Evolutionary conservation across 2,888 invertebrate species (phyloP).

Genomic region (Melanchra persicariae): DNA sequence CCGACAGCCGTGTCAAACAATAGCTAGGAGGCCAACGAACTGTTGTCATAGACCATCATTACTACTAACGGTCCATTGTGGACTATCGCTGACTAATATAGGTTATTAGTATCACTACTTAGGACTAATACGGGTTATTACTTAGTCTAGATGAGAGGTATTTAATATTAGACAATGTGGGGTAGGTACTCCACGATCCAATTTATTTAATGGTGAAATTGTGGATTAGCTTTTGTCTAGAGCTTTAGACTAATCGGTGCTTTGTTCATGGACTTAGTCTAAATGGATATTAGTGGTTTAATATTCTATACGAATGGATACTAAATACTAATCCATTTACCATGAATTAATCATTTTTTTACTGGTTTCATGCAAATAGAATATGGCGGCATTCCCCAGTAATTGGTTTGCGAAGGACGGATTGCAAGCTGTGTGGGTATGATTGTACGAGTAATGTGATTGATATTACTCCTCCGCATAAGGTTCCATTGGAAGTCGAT

Average conservation of each 20-base stretch:
- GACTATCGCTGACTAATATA: background rate
- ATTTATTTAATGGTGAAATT: conserved; percentile 32
- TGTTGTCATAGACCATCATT: background rate
- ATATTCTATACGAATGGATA: conserved; percentile 2
- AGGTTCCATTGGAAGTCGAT: conserved; percentile 7
- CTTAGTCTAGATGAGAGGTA: background rate
- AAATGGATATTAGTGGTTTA: conserved; percentile 13
- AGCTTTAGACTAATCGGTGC: background rate
- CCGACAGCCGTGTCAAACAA: conserved; percentile 5
- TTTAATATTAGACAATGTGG: background rate
- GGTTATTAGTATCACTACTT: background rate
- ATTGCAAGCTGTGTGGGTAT: conserved; percentile 24
- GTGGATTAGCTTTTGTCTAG: background rate
- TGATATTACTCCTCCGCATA: conserved; percentile 11
- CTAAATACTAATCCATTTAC: background rate
- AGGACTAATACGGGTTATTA: conserved; percentile 1
- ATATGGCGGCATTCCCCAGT: conserved; percentile 9
- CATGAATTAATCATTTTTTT: background rate
- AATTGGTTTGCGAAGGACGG: conserved; percentile 21
- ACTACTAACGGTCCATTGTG: background rate
- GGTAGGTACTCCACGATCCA: background rate
- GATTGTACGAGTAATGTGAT: background rate
- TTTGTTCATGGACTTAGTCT: conserved; percentile 6
- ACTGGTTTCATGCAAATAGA: background rate
- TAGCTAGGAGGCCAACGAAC: conserved; percentile 20